These are phyloP conservation scores for Maniola hyperantus DNA, from an alignment of 2,888 invertebrate species.

Conservation along the genomic window DNA sequence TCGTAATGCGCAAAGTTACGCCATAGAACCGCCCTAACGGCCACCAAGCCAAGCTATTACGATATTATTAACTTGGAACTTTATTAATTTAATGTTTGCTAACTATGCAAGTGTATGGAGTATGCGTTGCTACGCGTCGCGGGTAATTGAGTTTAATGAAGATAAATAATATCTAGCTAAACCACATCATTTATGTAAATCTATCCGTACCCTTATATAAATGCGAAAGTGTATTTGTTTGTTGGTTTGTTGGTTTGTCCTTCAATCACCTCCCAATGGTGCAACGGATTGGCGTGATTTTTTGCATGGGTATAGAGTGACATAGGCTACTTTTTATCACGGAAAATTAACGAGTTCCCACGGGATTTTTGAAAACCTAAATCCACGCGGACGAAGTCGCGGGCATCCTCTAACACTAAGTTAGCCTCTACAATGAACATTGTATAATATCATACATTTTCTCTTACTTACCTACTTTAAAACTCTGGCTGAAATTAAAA, in stretches of 20 bases:
- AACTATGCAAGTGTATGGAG: conserved; percentile 33
- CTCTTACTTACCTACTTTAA: conserved; percentile 5
- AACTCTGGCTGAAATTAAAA: conserved; percentile 11
- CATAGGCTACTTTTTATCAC: too few relatives aligned
- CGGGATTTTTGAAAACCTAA: too few relatives aligned
- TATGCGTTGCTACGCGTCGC: conserved; percentile 22
- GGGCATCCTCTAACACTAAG: too few relatives aligned
- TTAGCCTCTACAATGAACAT: not conserved
- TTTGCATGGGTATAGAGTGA: too few relatives aligned
- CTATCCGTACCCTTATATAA: too few relatives aligned
- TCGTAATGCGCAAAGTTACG: conserved; percentile 71
- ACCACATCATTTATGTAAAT: too few relatives aligned
- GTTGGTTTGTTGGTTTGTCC: too few relatives aligned
- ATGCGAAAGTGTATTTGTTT: too few relatives aligned
- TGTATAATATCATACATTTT: conserved; percentile 11
- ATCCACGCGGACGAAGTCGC: too few relatives aligned
- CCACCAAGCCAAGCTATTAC: conserved; percentile 56
- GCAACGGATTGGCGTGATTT: too few relatives aligned
- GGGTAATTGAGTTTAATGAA: conserved; percentile 24
- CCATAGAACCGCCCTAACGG: conserved; percentile 65
- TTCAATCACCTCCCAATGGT: too few relatives aligned
- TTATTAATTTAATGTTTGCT: conserved; percentile 46
- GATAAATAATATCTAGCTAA: not conserved
- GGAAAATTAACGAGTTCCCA: too few relatives aligned
- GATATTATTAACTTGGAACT: conserved; percentile 67